A percentile compares a stretch with the other conserved stretches of the same genome.
phyloP scores from a whole-genome alignment of 2,888 invertebrate genomes.

The Pristionchus exspectatus region DNA sequence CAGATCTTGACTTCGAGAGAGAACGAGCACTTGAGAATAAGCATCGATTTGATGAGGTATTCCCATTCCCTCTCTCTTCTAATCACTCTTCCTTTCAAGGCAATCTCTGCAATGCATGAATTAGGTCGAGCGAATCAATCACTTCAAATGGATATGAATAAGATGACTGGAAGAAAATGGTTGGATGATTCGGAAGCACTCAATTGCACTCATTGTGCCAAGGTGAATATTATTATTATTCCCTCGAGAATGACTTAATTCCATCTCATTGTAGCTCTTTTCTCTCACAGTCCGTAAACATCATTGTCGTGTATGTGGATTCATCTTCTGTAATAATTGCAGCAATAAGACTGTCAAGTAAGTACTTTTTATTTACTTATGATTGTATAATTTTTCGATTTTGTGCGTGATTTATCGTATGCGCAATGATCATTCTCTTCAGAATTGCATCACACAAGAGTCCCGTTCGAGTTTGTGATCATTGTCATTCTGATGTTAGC shows the following conservation, averaged over 20 bases:
- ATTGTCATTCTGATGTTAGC: constrained; percentile 81
- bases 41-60: constrained; percentile 81
- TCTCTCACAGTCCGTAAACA: constrained; percentile 79
- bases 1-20: constrained; percentile 81
- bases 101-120: constrained; percentile 83
- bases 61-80: too few relatives aligned
- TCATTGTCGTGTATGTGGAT: constrained; percentile 83
- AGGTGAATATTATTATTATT: constrained; percentile 71
- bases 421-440: neutral
- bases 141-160: constrained; percentile 83
- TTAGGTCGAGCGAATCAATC: constrained; percentile 83
- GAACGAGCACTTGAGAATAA: constrained; percentile 81
- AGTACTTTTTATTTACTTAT: neutral
- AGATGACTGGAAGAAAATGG: constrained; percentile 82
- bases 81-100: constrained; percentile 57
- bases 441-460: constrained; percentile 81
- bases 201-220: constrained; percentile 82
- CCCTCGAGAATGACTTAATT: neutral
- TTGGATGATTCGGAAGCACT: constrained; percentile 82
- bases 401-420: neutral
- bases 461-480: constrained; percentile 82
- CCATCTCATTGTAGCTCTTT: constrained; percentile 2
- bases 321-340: constrained; percentile 83
- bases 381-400: too few relatives aligned
- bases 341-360: constrained; percentile 81